Conservation (phyloP, 2,113 vertebrate species). For the Brevimyrus niger region DNA sequence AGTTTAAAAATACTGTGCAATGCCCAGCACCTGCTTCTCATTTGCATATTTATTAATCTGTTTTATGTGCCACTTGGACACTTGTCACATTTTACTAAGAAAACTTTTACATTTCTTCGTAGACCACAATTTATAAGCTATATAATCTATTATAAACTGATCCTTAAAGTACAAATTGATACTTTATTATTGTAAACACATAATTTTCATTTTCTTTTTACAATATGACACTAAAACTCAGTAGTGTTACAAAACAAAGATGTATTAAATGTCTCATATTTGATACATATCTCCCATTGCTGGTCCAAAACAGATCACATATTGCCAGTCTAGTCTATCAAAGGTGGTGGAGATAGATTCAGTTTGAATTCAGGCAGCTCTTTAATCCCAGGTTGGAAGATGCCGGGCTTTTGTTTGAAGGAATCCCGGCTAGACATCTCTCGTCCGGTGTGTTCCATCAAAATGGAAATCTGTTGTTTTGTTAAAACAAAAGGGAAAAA, state of each 20-base stretch:
- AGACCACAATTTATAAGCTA: not conserved
- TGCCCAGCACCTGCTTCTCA: not conserved
- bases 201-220: not conserved
- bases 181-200: not conserved
- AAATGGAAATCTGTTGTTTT: conserved; percentile 8
- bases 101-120: not conserved
- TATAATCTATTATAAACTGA: not conserved
- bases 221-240: not conserved
- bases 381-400: not conserved
- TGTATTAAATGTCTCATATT: not conserved
- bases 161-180: not conserved
- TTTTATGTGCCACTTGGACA: not conserved
- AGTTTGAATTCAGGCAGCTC: conserved; percentile 14
- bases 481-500: not conserved
- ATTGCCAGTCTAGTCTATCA: conserved; percentile 1
- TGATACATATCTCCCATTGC: not conserved
- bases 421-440: not conserved
- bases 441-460: conserved; percentile 13
- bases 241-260: not conserved
- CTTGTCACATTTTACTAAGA: not conserved
- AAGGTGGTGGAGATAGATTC: conserved; percentile 9
- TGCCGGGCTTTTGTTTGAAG: not conserved
- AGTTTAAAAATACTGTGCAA: not conserved
- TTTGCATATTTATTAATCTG: not conserved
- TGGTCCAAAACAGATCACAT: not conserved